phyloP scores from a whole-genome alignment of 2,113 vertebrate genomes.

The Xiphorhynchus elegans region DNA sequence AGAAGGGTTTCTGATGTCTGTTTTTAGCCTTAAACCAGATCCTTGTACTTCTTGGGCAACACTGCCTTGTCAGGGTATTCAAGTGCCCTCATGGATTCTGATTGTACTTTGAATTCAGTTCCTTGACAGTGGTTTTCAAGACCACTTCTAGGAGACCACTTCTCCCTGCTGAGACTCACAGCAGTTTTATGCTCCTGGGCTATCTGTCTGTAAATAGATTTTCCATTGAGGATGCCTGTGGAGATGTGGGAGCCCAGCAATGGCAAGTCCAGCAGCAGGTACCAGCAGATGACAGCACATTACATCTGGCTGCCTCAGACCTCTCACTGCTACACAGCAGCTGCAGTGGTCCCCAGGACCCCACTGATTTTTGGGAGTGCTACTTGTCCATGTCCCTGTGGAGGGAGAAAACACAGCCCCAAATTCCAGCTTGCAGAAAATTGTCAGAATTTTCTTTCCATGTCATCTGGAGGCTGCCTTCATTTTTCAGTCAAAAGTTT shows the following conservation, averaged over 20 bases:
- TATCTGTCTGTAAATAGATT: not conserved
- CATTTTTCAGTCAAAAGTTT: not conserved
- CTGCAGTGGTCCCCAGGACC: not conserved
- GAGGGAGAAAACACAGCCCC: not conserved
- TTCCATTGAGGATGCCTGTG: not conserved
- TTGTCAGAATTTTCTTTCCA: not conserved
- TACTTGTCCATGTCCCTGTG: accelerated
- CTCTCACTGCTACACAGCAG: not conserved
- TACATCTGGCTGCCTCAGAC: accelerated
- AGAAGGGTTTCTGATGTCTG: not conserved
- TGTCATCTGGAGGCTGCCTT: not conserved
- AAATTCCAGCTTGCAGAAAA: not conserved
- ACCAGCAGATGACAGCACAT: not conserved
- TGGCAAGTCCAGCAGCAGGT: not conserved
- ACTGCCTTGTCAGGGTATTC: not conserved
- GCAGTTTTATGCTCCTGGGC: not conserved
- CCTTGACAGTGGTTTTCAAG: not conserved
- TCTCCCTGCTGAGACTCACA: not conserved
- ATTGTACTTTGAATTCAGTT: not conserved
- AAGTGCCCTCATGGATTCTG: not conserved
- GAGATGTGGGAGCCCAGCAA: not conserved
- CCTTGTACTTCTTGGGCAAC: not conserved
- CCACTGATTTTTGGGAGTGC: not conserved
- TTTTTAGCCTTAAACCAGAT: not conserved
- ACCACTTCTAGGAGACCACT: not conserved